These are phyloP conservation scores for Limanda limanda DNA, from an alignment of 2,113 vertebrate species.

Conservation along the genomic window DNA sequence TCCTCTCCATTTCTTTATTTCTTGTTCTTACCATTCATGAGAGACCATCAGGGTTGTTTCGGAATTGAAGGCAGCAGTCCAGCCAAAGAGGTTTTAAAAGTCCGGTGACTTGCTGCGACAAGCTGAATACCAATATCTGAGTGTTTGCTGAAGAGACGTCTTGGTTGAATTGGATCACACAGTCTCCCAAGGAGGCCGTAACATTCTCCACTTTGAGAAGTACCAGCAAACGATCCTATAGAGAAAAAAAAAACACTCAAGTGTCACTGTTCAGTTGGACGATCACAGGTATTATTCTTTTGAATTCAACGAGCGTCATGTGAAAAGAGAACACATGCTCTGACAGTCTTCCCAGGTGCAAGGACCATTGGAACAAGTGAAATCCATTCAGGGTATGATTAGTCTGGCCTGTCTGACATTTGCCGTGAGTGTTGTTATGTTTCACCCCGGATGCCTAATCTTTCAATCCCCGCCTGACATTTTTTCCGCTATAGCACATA, in stretches of 20 bases:
- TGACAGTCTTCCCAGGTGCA: not conserved
- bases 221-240: not conserved
- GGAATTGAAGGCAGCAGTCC: constrained; percentile 42
- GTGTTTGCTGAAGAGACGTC: not conserved
- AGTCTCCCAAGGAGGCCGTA: not conserved
- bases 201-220: too few species aligned
- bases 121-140: constrained; percentile 25
- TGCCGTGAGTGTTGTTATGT: not conserved
- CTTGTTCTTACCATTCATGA: constrained; percentile 38
- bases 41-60: constrained; percentile 31
- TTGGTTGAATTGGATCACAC: not conserved
- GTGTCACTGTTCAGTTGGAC: not conserved
- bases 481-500: not conserved
- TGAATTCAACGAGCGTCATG: not conserved
- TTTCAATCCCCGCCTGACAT: not conserved
- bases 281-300: constrained; percentile 12
- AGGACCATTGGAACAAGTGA: not conserved
- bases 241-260: not conserved
- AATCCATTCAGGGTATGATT: not conserved
- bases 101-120: not conserved
- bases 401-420: not conserved
- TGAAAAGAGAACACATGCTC: not conserved
- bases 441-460: not conserved
- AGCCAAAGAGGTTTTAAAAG: constrained; percentile 2
- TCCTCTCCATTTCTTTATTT: constrained; percentile 32